Evolutionary conservation across 2,888 invertebrate species (phyloP).

Genomic region (Apotomis capreana): DNA sequence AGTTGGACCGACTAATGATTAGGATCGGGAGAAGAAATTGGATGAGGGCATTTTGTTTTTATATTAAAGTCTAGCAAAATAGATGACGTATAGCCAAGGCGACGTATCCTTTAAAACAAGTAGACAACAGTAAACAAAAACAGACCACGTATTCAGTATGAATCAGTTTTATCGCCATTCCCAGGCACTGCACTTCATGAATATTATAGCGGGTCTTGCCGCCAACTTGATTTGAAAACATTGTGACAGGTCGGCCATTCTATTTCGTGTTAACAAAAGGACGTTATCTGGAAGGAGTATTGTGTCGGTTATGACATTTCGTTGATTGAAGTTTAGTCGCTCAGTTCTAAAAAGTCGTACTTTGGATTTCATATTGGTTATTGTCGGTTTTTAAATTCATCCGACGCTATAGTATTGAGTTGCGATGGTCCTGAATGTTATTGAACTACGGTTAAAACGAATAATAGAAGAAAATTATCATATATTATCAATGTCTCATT

Average conservation of each 20-base stretch:
- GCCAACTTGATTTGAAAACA: conserved; percentile 29
- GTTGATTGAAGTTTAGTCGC: not conserved
- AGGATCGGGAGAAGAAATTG: no score
- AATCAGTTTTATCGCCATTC: conserved; percentile 26
- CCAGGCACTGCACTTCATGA: conserved; percentile 23
- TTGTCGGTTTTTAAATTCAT: no score
- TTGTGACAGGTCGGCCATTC: conserved; percentile 13
- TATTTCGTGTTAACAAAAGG: not conserved
- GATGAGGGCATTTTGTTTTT: no score
- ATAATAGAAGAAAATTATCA: no score
- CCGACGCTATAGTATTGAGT: no score
- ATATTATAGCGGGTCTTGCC: conserved; percentile 22
- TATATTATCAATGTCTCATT: no score
- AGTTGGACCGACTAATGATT: no score
- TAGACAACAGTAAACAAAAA: conserved; percentile 1
- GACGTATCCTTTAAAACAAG: not conserved
- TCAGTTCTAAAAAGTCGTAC: not conserved
- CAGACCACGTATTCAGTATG: conserved; percentile 22
- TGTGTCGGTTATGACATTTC: not conserved
- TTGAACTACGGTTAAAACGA: no score
- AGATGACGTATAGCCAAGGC: not conserved
- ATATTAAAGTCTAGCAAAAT: no score
- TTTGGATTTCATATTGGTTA: no score
- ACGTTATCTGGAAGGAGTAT: not conserved
- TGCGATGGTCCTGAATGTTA: no score